Evolutionary conservation across 2,888 invertebrate species (phyloP), one percentile per base, ranked within the genome.

Genomic region (Rotaria sp.): DNA sequence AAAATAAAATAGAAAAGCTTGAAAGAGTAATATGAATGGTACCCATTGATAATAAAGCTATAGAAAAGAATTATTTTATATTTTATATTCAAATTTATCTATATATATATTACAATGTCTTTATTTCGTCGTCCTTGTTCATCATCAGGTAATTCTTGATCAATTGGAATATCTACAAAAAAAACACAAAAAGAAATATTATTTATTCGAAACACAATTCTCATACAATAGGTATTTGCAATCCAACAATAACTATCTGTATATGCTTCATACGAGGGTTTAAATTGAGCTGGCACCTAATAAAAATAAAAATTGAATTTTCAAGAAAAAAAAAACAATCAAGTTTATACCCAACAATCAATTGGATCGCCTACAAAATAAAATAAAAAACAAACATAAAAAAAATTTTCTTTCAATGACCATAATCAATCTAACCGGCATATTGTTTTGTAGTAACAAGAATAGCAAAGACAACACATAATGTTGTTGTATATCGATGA

Each of bases 1-100:
- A 50, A 86, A 85, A 35, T 86, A 86, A 45, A 85, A 86, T 38
- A 86, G 35, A 59, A 86, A 85, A 26, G 86, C 86, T 85, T 86
- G 86, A 84, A 86, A 86, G 24, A 86, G 74, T n/a, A 86, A 74
- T n/a, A 86, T 85, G n/a, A 86, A 86, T 18, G 86, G 86, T 26
- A 86, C 86, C 86, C 86, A 86, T 85, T 86, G 86, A 48, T 86
- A 86, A 38, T 86, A 86, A 5, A 80, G 80, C 80, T 80, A 80
- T 13, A 41, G 1, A n/a, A n/a, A n/a, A 80, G n/a, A 5, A 7
- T 5, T 15, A 3, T 10, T 3, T 15, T 35, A 80, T 21, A 80
- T 45, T 24, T n/a, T 1, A 75, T 13, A 26, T n/a, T n/a, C 10
- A 80, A 45, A 41, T 41, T 10, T 24, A 55, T 55, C 4, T 15